A percentile compares a stretch with the other conserved stretches of the same genome.
phyloP scores from a whole-genome alignment of 2,113 vertebrate species.

The Abramis brama region DNA sequence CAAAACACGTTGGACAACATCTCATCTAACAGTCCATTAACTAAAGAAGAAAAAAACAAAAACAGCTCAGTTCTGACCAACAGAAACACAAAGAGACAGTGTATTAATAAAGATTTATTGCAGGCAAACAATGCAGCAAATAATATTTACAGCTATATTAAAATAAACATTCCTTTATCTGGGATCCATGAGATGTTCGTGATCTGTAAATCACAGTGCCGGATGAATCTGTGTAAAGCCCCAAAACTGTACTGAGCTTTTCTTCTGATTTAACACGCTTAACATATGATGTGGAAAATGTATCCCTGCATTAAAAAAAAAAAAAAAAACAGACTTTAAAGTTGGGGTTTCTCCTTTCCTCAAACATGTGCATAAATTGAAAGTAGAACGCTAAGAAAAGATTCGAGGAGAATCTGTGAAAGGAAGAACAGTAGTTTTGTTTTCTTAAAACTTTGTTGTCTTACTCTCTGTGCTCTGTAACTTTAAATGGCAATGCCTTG shows the following conservation, averaged over 20 bases:
- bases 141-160: slow-evolving; percentile 90
- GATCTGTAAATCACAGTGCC: slow-evolving; percentile 50
- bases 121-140: slow-evolving; percentile 89
- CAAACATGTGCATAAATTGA: slow-evolving; percentile 16
- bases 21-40: neutral
- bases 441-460: neutral
- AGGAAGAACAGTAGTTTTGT: neutral
- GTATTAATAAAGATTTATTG: slow-evolving; percentile 85
- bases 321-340: neutral
- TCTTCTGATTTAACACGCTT: neutral
- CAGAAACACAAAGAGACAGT: neutral
- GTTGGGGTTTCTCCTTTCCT: neutral
- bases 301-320: slow-evolving; percentile 16
- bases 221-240: slow-evolving; percentile 16
- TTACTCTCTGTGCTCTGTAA: neutral
- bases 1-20: neutral
- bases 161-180: slow-evolving; percentile 70
- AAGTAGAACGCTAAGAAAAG: slow-evolving; percentile 35
- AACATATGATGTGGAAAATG: neutral
- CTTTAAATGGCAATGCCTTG: neutral
- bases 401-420: slow-evolving; percentile 29
- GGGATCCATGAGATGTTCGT: slow-evolving; percentile 57
- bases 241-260: slow-evolving; percentile 3
- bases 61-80: neutral
- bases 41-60: neutral